A percentile compares a stretch with the other conserved stretches of the same genome.
Conservation (phyloP, 2,113 vertebrate species). For the Todiramphus saurophagus region DNA sequence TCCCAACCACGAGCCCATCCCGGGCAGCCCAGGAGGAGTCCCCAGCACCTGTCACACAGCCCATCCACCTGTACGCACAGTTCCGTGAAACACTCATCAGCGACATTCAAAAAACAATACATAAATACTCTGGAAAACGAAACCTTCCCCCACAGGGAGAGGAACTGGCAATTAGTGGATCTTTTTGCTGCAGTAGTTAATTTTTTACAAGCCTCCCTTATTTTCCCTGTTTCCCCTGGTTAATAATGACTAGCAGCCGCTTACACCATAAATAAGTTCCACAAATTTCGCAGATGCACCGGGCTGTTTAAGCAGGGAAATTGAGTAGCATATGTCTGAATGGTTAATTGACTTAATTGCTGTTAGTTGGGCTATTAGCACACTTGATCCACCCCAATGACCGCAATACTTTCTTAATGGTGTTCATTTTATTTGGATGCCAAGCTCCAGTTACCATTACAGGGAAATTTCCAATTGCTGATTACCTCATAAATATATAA, state of each 20-base stretch:
- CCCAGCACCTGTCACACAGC: accelerated
- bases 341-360: constrained; percentile 87
- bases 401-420: constrained; percentile 79
- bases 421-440: constrained; percentile 76
- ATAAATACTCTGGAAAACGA: not conserved
- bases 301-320: constrained; percentile 74
- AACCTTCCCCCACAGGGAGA: not conserved
- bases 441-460: constrained; percentile 85
- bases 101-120: not conserved
- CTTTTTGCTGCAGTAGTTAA: constrained; percentile 39
- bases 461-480: constrained; percentile 83
- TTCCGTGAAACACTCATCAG: accelerated
- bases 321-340: constrained; percentile 81
- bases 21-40: not conserved
- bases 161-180: constrained; percentile 29
- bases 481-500: constrained; percentile 86
- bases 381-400: constrained; percentile 83
- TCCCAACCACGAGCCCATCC: accelerated
- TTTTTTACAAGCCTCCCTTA: constrained; percentile 51
- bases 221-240: constrained; percentile 52
- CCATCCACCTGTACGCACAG: not conserved
- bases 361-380: constrained; percentile 83
- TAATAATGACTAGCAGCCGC: constrained; percentile 47
- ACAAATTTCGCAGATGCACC: constrained; percentile 69
- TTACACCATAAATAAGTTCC: constrained; percentile 65